phyloP scores from a whole-genome alignment of 1,140 invertebrate genomes.

The Fopius arisanus region DNA sequence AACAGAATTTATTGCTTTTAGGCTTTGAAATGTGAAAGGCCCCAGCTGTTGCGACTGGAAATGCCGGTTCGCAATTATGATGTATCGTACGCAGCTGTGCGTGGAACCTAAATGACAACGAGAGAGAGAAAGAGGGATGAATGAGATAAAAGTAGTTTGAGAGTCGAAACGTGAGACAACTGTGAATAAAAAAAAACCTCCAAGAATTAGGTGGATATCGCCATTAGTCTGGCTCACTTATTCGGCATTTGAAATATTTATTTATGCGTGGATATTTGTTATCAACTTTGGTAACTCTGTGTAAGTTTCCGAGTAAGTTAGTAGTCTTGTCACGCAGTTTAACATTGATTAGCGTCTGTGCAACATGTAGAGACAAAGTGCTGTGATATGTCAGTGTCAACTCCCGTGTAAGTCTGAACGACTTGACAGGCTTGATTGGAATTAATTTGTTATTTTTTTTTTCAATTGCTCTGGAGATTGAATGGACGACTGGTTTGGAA shows the following conservation, averaged over 20 bases:
- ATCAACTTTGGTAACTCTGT: not conserved
- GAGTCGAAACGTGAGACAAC: not conserved
- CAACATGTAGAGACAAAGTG: conserved; percentile 32
- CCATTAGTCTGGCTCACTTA: not conserved
- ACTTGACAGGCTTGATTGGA: conserved; percentile 3
- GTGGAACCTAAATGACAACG: conserved; percentile 3
- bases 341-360: conserved; percentile 35
- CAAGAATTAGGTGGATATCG: not conserved
- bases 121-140: not conserved
- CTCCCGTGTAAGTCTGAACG: not conserved
- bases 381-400: conserved; percentile 33
- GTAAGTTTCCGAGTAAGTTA: conserved; percentile 31
- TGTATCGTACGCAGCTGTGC: conserved; percentile 14
- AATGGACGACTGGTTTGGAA: not conserved
- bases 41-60: conserved; percentile 20
- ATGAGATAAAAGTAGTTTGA: not conserved
- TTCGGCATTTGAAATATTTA: not conserved
- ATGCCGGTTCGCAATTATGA: conserved; percentile 32
- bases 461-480: not conserved
- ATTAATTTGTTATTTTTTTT: conserved; percentile 7
- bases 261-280: conserved; percentile 4
- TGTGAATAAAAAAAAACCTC: not conserved
- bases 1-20: not conserved
- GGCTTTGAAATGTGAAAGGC: not conserved
- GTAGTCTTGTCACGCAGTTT: conserved; percentile 31